phyloP scores from a whole-genome alignment of 2,113 vertebrate genomes.

The Neotoma lepida region DNA sequence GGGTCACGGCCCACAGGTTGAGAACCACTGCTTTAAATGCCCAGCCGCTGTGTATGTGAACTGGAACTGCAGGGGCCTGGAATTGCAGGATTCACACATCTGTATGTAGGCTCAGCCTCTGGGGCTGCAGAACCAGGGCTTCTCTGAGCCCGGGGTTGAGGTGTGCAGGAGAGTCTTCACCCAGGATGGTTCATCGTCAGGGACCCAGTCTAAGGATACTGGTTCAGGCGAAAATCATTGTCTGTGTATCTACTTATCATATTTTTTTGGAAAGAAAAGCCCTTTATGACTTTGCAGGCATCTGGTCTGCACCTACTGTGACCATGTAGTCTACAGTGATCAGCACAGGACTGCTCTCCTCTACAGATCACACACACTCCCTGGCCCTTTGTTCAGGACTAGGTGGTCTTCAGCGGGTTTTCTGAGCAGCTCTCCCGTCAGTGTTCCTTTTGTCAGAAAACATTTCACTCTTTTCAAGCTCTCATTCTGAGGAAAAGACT shows the following conservation, averaged over 20 bases:
- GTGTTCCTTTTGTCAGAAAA: constrained; percentile 87
- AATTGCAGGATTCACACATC: background rate
- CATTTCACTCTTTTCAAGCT: constrained; percentile 85
- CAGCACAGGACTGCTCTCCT: constrained; percentile 75
- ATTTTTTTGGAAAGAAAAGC: constrained; percentile 35
- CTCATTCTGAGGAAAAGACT: constrained; percentile 87
- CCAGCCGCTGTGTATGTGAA: background rate
- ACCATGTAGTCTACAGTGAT: constrained; percentile 79
- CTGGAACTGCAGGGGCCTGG: background rate
- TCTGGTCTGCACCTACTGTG: background rate
- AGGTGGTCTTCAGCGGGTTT: constrained; percentile 84
- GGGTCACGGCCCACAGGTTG: background rate
- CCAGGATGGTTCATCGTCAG: background rate
- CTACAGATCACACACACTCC: constrained; percentile 82
- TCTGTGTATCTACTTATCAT: background rate
- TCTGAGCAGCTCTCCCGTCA: constrained; percentile 82
- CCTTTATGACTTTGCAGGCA: background rate
- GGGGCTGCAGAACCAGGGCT: background rate
- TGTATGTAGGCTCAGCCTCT: background rate
- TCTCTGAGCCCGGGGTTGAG: background rate
- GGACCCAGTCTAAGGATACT: background rate
- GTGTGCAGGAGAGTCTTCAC: background rate
- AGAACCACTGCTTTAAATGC: background rate
- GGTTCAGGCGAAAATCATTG: constrained; percentile 9
- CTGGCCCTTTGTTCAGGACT: constrained; percentile 82